A percentile compares a stretch with the other conserved stretches of the same genome.
These are phyloP conservation scores for Sinonovacula constricta DNA, from an alignment of 1,140 invertebrate species.

Conservation along the genomic window DNA sequence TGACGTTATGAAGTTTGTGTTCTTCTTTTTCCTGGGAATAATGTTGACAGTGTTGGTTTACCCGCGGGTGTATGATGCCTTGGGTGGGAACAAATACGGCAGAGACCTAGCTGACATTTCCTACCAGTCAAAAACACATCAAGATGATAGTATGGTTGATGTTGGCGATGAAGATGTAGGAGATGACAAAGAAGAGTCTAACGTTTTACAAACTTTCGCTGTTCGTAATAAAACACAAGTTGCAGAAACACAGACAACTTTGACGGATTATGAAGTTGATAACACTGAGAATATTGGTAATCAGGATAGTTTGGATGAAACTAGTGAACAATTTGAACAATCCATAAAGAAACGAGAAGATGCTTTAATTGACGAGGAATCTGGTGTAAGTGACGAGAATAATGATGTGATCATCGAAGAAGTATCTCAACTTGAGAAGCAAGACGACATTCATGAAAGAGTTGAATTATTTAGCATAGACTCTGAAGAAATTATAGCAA, in stretches of 20 bases:
- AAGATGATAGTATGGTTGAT: not conserved
- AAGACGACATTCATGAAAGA: no score
- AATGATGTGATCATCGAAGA: no score
- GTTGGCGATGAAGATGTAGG: slow-evolving; percentile 6
- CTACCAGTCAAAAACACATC: not conserved
- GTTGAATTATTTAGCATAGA: slow-evolving; percentile 16
- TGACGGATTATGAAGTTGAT: not conserved
- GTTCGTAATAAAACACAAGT: not conserved
- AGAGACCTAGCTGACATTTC: not conserved
- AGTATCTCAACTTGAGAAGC: no score
- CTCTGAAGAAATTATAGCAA: not conserved
- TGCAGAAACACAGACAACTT: not conserved
- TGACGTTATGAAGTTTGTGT: slow-evolving; percentile 36
- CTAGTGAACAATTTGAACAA: no score
- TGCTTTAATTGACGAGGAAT: no score
- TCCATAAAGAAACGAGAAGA: no score
- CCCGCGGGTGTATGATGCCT: slow-evolving; percentile 12
- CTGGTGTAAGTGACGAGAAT: no score
- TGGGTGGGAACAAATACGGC: not conserved
- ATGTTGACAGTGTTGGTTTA: slow-evolving; percentile 32
- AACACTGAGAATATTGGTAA: not conserved
- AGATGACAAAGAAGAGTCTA: not conserved
- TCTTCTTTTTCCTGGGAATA: slow-evolving; percentile 43
- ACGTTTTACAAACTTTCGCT: not conserved
- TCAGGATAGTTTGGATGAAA: no score